These are phyloP conservation scores for Mesocricetus auratus DNA, from an alignment of 2,113 vertebrate species.

Conservation along the genomic window DNA sequence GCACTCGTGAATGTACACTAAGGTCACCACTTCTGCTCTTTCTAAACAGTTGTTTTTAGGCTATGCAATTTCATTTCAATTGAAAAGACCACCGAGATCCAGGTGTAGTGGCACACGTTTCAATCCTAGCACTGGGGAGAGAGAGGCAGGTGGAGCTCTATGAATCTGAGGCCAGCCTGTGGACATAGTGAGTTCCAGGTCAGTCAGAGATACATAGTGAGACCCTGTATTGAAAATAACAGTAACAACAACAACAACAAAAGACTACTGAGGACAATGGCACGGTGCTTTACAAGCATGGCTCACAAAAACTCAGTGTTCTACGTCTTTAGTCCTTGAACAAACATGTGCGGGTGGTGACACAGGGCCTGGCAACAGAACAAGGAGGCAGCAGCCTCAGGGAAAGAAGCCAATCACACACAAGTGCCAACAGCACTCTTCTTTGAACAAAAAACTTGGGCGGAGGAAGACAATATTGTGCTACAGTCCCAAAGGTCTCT, in stretches of 20 bases:
- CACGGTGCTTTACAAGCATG: background rate
- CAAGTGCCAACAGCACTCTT: background rate
- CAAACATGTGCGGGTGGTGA: background rate
- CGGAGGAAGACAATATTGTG: background rate
- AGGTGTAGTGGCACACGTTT: background rate
- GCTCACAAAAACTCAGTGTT: slow-evolving; percentile 8
- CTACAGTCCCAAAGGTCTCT: slow-evolving; percentile 18
- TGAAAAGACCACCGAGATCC: background rate
- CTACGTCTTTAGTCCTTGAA: background rate
- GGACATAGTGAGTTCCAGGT: background rate
- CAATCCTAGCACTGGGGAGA: background rate
- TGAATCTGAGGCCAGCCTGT: background rate
- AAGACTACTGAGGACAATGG: background rate
- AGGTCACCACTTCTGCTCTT: background rate
- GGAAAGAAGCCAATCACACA: background rate
- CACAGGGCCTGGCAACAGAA: background rate
- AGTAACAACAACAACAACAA: background rate
- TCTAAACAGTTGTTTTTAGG: background rate
- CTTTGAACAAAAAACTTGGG: background rate
- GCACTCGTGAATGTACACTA: background rate
- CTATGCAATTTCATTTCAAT: slow-evolving; percentile 15
- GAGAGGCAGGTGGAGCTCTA: background rate
- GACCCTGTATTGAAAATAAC: background rate
- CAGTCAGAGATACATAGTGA: background rate
- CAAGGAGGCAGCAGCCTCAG: background rate